Base-by-base conservation (phyloP, 2,113 vertebrate species). In the Sorex araneus region DNA sequence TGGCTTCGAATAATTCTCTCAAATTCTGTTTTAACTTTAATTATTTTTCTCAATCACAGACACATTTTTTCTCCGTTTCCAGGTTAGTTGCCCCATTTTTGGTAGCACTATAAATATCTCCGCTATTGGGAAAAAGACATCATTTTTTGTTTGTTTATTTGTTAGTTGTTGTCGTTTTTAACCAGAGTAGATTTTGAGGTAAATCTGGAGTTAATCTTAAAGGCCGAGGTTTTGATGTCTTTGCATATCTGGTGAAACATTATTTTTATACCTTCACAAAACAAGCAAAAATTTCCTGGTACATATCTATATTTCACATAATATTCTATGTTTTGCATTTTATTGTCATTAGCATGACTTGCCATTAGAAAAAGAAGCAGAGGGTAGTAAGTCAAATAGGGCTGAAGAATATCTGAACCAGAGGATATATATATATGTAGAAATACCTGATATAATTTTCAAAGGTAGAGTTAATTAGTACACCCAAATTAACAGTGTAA, bases 381-480 rank as follows among this genome's bases (percentile, higher is more conserved):
- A 86, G 2, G 21, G 57, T 89, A 89, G 28, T 92, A 97, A 96
- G 75, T 95, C 94, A 96, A 76, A 88, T 3, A 94, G 40, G 57
- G 74, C 93, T 89, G 82, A 97, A 94, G 63, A 92, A 95, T 84
- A 94, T 93, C 82, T 96, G 85, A 97, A 91, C 94, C 43, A 54
- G 60, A 95, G 75, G 78, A 92, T 40, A 64, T 66, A 80, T 9
- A 92, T 43, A 92, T 96, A 94, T 89, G 95, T 96, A 96, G 90
- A 79, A 94, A 40, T 89, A 96, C 92, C 21, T 32, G 3, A 95
- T 93, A 95, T 93, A 8, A 89, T 96, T 97, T 94, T 94, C 96
- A 94, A 69, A 82, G 32, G 94, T 97, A 91, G 84, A 96, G 96
- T 93, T 94, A 96, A 95, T 94, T 94, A 94, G 0, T 1, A 90